These are phyloP conservation scores for Motacilla alba DNA, from an alignment of 2,113 vertebrate species.

Conservation along the genomic window DNA sequence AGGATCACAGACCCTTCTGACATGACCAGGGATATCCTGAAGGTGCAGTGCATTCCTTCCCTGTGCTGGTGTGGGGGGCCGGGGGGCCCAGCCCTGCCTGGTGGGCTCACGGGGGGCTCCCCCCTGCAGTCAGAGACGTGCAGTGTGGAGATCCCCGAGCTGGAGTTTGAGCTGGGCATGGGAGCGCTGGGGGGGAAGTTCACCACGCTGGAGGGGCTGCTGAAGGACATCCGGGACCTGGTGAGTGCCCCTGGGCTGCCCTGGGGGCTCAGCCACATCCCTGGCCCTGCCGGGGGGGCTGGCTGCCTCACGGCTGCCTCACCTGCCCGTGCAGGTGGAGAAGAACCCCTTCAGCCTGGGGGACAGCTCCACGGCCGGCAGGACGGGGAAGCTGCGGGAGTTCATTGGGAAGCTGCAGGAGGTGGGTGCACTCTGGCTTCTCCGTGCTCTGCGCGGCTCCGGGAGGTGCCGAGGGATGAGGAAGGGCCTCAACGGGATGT, in stretches of 20 bases:
- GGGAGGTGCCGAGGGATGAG: accelerated
- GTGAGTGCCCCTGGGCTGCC: constrained; percentile 50
- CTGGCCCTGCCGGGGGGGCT: background rate
- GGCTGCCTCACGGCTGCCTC: background rate
- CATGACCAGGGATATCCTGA: constrained; percentile 91
- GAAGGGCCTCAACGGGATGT: accelerated
- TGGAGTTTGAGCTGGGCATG: constrained; percentile 97
- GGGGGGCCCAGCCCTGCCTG: too few relatives aligned
- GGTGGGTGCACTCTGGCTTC: background rate
- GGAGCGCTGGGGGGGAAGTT: constrained; percentile 90
- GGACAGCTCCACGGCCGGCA: constrained; percentile 76
- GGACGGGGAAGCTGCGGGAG: constrained; percentile 72
- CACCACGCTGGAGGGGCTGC: constrained; percentile 92
- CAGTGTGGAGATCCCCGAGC: constrained; percentile 84
- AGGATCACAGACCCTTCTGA: constrained; percentile 82
- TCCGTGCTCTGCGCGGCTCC: accelerated
- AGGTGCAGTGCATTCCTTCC: constrained; percentile 60
- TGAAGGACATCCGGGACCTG: constrained; percentile 88
- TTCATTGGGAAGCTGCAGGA: constrained; percentile 84
- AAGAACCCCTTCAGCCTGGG: constrained; percentile 92
- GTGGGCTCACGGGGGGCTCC: accelerated
- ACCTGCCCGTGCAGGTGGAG: constrained; percentile 69
- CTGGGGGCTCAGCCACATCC: background rate
- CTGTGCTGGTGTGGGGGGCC: accelerated
- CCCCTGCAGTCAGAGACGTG: constrained; percentile 87